phyloP scores from a whole-genome alignment of 2,888 invertebrate genomes.

The Ormia ochracea region DNA sequence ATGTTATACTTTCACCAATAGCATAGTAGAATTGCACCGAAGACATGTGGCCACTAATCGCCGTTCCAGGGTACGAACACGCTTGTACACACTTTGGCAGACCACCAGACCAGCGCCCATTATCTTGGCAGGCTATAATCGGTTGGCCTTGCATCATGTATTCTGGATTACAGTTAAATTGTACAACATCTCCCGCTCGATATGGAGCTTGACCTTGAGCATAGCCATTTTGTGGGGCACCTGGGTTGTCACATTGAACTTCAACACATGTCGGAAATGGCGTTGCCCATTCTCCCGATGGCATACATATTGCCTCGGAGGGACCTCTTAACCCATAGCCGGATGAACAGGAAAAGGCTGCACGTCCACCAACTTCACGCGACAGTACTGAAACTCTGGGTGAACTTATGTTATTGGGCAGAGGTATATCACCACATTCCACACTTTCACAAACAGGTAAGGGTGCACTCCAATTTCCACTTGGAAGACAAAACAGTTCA shows the following conservation, averaged over 20 bases:
- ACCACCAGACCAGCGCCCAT: conserved; percentile 89
- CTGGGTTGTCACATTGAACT: conserved; percentile 87
- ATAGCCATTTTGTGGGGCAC: conserved; percentile 86
- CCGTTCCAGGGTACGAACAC: conserved; percentile 88
- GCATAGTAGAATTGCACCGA: conserved; percentile 92
- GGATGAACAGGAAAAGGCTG: conserved; percentile 87
- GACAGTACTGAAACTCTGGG: conserved; percentile 86
- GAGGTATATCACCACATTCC: conserved; percentile 86
- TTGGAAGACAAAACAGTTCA: conserved; percentile 86
- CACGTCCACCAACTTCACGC: conserved; percentile 87
- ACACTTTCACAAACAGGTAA: conserved; percentile 91
- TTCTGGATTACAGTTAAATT: conserved; percentile 91
- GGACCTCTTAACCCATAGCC: conserved; percentile 87
- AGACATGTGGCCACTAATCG: conserved; percentile 90
- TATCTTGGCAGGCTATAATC: conserved; percentile 92
- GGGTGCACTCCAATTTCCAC: conserved; percentile 90
- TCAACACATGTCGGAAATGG: conserved; percentile 88
- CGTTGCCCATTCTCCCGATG: conserved; percentile 87
- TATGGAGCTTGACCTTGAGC: conserved; percentile 87
- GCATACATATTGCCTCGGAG: conserved; percentile 85
- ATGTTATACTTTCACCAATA: conserved; percentile 89
- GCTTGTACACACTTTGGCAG: conserved; percentile 92
- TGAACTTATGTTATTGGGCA: conserved; percentile 79
- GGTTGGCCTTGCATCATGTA: conserved; percentile 93
- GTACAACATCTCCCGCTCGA: conserved; percentile 89